A percentile compares a stretch with the other conserved stretches of the same genome.
phyloP scores from a whole-genome alignment of 2,113 vertebrate genomes.

The Eudyptes chrysolophus region DNA sequence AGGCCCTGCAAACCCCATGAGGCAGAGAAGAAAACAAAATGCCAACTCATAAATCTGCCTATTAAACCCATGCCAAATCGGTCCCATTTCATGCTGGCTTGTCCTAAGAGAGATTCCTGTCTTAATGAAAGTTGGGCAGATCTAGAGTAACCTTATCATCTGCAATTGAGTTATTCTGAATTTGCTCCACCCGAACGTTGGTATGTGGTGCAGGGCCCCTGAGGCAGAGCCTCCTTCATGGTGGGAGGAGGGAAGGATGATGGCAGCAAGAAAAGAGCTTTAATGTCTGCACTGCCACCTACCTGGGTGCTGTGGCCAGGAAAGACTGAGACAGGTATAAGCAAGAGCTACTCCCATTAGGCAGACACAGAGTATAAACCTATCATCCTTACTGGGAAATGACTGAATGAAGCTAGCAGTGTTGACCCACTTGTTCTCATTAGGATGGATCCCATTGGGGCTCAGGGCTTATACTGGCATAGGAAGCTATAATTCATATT shows the following conservation, averaged over 20 bases:
- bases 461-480: not conserved
- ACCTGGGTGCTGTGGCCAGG: not conserved
- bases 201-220: not conserved
- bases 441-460: not conserved
- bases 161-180: conserved; percentile 2
- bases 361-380: not conserved
- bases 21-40: not conserved
- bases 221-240: not conserved
- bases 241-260: not conserved
- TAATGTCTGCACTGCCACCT: not conserved
- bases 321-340: not conserved
- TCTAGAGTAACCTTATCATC: not conserved
- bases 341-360: not conserved
- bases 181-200: conserved; percentile 2
- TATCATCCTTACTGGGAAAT: not conserved
- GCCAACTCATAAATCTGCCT: not conserved
- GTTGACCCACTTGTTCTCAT: not conserved
- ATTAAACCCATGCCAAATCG: not conserved
- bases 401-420: not conserved
- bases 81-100: not conserved
- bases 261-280: not conserved
- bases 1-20: not conserved
- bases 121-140: conserved; percentile 10
- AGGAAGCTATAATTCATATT: conserved; percentile 13
- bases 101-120: conserved; percentile 15